Base-by-base conservation (phyloP, 1,140 invertebrate genomes). In the Palaemon carinicauda region DNA sequence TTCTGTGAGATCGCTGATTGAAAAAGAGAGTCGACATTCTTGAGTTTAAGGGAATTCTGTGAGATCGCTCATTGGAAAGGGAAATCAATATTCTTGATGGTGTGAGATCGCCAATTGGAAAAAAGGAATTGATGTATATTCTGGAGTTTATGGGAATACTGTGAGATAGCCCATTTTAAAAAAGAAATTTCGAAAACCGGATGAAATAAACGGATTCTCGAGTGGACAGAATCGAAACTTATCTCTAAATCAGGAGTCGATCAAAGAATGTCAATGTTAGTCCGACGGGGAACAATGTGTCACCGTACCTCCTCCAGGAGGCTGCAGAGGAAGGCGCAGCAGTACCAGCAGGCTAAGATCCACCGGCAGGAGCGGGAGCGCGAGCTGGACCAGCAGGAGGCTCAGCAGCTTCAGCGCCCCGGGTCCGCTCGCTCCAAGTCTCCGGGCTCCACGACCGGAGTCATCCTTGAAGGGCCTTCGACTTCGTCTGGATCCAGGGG, bases 221-320 rank as follows among this genome's bases (percentile, higher is more conserved):
- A 27, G 24, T 69, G 21, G 29, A 69, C 3, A 14, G 65, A 19
- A 31, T 14, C n/a, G 29, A 10, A 69, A 69, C 41, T 54, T 79
- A 53, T 27, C 31, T 24, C 5, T 21, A 14, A 60, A 2, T 17
- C 27, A 21, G 17, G 12, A 65, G 17, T 29, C 17, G 15, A 81
- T n/a, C n/a, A 81, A 54, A 77, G 50, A 78, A 84, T 84, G 82
- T 84, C 82, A 24, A 84, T 84, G 82, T 84, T 84, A 56, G 82
- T 84, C 12, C 73, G 82, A 69, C 82, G 82, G 15, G 82, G 82
- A 78, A 84, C 82, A n/a, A 84, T 84, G 82, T 84, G 82, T 78
- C 82, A 84, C 82, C 82, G 82, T 33, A 84, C 52, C 82, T 84
- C 82, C 29, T 31, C 82, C n/a, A 73, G 82, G n/a, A 73, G 82